These are phyloP conservation scores for Seira ritae DNA, from an alignment of 2,888 invertebrate genomes.

Conservation along the genomic window DNA sequence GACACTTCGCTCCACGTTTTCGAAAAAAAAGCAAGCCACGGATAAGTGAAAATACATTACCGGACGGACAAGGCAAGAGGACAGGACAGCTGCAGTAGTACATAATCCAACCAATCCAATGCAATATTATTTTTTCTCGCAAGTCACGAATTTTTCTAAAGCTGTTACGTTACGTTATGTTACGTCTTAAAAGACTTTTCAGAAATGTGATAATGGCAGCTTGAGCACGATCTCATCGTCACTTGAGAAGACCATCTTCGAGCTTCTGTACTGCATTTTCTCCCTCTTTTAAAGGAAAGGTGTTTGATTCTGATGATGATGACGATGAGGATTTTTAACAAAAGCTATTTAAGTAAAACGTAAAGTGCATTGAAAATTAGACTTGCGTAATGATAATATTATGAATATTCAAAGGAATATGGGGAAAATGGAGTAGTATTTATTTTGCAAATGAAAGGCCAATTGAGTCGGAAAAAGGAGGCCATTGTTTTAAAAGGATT, in stretches of 20 bases:
- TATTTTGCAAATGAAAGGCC: too few relatives aligned
- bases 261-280: too few relatives aligned
- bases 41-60: constrained; percentile 36
- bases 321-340: neutral
- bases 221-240: neutral
- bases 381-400: too few relatives aligned
- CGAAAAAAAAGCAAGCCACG: constrained; percentile 49
- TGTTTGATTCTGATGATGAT: neutral
- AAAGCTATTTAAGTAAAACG: too few relatives aligned
- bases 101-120: neutral
- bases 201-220: constrained; percentile 20
- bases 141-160: constrained; percentile 51
- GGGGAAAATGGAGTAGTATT: too few relatives aligned
- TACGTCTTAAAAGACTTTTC: constrained; percentile 13
- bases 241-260: constrained; percentile 9
- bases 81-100: constrained; percentile 49
- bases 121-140: constrained; percentile 20
- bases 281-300: too few relatives aligned
- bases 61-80: too few relatives aligned
- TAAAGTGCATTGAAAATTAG: too few relatives aligned
- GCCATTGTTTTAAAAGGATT: too few relatives aligned
- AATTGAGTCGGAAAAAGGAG: too few relatives aligned
- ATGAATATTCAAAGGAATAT: too few relatives aligned
- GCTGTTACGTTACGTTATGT: neutral
- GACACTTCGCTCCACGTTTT: constrained; percentile 27